Evolutionary conservation across 2,113 vertebrate genomes (phyloP), one percentile per base, ranked within the genome.

Genomic region (Forbesichthys agassizii): DNA sequence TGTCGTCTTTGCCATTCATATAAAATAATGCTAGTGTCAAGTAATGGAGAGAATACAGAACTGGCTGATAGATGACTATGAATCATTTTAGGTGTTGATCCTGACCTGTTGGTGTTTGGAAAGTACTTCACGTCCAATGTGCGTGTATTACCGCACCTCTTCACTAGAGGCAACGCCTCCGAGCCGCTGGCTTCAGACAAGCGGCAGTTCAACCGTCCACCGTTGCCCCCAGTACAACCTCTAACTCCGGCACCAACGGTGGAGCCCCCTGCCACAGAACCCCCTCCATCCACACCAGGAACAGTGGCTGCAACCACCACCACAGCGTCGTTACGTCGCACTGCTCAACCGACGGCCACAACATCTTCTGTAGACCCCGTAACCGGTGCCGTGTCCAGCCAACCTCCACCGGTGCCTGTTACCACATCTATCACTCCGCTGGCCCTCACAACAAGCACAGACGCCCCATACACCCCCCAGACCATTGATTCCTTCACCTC

Each of bases 21-120:
- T 42, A 6, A 42, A 42, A 8, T 42, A 42, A 1, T 27, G 36
- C 36, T 42, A 42, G 11, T 36, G 36, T 46, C 13, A 36, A 11
- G 33, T 7, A 12, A 56, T 8, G n/a, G 18, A 20, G 16, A 5
- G 16, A 57, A 20, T 5, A 18, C 4, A 11, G 16, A 7, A 57
- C n/a, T 42, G 36, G 4, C 18, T 57, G 10, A 57, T 9, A 20
- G 10, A 11, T 20, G 16, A 9, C 16, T 11, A 7, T 42, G 12
- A 33, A 51, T 33, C 36, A 16, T 47, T 9, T 11, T 68, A 98
- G 97, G 97, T 60, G 84, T 91, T 69, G 96, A 98, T 90, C 96
- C 98, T 18, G 98, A 99, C 78, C 89, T 98, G 83, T 88, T 99
- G 71, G 88, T 98, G 85, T 99, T 98, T 87, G 93, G 93, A 71